A percentile compares a stretch with the other conserved stretches of the same genome.
phyloP scores from a whole-genome alignment of 2,113 vertebrate species.

The Copsychus sechellarum region DNA sequence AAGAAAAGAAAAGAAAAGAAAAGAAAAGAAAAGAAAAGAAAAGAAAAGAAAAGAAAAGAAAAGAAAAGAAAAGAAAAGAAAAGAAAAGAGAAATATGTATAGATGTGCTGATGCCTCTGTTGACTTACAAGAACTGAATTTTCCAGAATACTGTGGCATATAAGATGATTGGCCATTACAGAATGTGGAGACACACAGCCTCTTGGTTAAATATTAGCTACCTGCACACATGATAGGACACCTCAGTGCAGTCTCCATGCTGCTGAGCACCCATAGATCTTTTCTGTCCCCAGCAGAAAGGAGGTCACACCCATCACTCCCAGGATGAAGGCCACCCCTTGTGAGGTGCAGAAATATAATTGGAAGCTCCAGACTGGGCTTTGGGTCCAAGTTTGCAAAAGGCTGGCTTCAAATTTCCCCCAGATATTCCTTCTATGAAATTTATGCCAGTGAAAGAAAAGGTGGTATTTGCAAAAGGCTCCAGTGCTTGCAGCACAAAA shows the following conservation, averaged over 20 bases:
- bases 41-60: no score
- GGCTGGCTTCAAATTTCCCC: background rate
- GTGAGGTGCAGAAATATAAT: background rate
- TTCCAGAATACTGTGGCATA: background rate
- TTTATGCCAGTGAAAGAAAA: background rate
- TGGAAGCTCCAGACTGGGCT: background rate
- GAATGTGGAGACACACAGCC: fast-evolving
- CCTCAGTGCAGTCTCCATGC: background rate
- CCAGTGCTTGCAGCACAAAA: background rate
- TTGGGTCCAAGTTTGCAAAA: background rate
- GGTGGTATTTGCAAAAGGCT: background rate
- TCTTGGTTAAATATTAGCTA: background rate
- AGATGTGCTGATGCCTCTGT: background rate
- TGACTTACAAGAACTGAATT: background rate
- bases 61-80: no score
- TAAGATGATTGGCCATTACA: background rate
- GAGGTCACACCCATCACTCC: background rate
- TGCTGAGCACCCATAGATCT: background rate
- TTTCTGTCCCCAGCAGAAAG: background rate
- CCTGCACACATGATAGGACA: background rate
- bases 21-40: background rate
- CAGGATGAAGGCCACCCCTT: background rate
- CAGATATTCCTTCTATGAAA: background rate
- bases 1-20: background rate
- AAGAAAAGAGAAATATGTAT: background rate